These are phyloP conservation scores for Orycteropus afer DNA, from an alignment of 2,113 vertebrate genomes.

Conservation along the genomic window DNA sequence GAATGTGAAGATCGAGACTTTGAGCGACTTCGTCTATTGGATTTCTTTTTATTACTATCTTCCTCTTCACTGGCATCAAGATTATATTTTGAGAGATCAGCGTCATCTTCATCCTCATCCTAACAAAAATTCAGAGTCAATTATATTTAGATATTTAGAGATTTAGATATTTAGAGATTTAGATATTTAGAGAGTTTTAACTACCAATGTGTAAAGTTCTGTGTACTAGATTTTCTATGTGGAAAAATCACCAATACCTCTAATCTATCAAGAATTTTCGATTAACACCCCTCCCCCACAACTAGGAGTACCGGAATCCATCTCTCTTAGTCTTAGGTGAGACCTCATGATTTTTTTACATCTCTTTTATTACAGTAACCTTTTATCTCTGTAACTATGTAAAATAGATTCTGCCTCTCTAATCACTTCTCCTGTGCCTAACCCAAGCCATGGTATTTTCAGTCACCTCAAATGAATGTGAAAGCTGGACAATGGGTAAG, in stretches of 20 bases:
- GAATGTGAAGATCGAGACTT: constrained; percentile 94
- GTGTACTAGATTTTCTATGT: neutral
- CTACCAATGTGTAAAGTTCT: neutral
- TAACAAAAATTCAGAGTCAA: constrained; percentile 74
- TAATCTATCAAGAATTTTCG: constrained; percentile 8
- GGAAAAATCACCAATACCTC: neutral
- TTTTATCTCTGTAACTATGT: neutral
- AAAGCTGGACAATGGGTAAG: no score
- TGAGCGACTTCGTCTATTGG: constrained; percentile 90
- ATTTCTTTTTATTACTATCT: constrained; percentile 87
- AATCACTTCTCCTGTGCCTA: neutral
- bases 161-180: neutral
- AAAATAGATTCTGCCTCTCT: neutral
- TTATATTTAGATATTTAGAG: neutral
- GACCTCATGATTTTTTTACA: neutral
- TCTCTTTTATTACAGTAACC: neutral
- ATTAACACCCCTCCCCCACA: no score
- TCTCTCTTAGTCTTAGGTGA: neutral
- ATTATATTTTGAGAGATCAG: constrained; percentile 97
- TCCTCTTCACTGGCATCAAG: constrained; percentile 95
- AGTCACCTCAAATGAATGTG: no score
- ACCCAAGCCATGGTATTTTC: no score
- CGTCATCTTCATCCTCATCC: constrained; percentile 95
- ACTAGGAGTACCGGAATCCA: neutral
- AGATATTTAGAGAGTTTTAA: constrained; percentile 16